phyloP scores from a whole-genome alignment of 2,797 vertebrate genomes.

The Antennarius maculatus region DNA sequence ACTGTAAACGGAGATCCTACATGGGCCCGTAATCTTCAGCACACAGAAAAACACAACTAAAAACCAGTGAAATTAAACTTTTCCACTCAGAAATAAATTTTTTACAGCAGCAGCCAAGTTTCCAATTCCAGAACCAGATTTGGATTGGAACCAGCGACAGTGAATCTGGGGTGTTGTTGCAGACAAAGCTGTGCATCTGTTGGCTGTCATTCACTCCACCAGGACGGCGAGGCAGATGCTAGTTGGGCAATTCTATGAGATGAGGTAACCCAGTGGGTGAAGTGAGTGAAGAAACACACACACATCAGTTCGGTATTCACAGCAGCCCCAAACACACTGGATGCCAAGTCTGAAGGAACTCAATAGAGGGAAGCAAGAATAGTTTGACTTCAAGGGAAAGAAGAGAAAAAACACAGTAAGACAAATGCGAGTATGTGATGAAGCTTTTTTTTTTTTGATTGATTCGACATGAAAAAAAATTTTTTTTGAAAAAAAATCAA shows the following conservation, averaged over 20 bases:
- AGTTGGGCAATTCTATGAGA: conserved; percentile 55
- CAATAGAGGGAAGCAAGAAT: conserved; percentile 42
- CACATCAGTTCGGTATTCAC: conserved; percentile 48
- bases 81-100: no score
- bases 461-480: background rate
- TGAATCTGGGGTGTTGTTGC: conserved; percentile 24
- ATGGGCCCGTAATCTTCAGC: conserved; percentile 26
- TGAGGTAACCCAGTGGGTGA: conserved; percentile 48
- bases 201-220: conserved; percentile 35
- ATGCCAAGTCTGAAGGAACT: conserved; percentile 51
- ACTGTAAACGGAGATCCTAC: conserved; percentile 15
- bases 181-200: conserved; percentile 51
- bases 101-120: background rate
- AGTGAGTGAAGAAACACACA: conserved; percentile 45
- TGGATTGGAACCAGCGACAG: conserved; percentile 37
- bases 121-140: conserved; percentile 33
- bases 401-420: background rate
- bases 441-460: background rate
- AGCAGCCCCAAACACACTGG: conserved; percentile 47
- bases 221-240: conserved; percentile 58
- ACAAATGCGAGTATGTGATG: background rate
- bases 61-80: conserved; percentile 20
- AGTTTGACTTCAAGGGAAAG: conserved; percentile 25
- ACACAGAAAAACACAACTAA: conserved; percentile 6
- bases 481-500: no score